Percentiles rank a stretch among this genome's conserved stretches.
phyloP scores from a whole-genome alignment of 1,140 invertebrate species.

The Drosophila tristis region DNA sequence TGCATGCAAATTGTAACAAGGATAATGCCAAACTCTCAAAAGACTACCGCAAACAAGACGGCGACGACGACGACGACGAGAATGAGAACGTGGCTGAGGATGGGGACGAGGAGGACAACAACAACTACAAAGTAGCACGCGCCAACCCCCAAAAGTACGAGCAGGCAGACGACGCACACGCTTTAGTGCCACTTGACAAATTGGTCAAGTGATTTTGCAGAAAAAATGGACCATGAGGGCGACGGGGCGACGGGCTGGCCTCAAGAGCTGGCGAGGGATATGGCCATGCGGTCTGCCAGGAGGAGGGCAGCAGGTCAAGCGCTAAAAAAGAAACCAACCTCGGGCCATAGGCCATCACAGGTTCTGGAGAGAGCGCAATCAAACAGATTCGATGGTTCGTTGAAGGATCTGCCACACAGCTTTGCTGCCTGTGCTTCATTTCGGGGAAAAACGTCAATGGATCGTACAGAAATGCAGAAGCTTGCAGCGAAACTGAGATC shows the following conservation, averaged over 20 bases:
- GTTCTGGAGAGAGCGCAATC: background rate
- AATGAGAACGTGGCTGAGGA: constrained; percentile 1
- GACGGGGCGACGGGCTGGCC: background rate
- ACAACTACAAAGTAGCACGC: constrained; percentile 37
- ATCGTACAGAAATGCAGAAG: too few species aligned
- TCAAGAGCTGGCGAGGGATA: background rate
- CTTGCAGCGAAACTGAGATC: too few species aligned
- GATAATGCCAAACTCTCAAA: constrained; percentile 77
- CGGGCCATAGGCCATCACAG: background rate
- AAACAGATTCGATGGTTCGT: background rate
- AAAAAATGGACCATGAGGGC: constrained; percentile 41
- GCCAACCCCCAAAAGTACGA: constrained; percentile 38
- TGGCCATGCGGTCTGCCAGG: constrained; percentile 10
- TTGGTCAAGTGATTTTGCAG: constrained; percentile 81
- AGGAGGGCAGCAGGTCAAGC: constrained; percentile 30
- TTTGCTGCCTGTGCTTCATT: too few species aligned
- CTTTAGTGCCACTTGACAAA: constrained; percentile 82
- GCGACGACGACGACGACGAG: constrained; percentile 5
- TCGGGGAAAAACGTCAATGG: background rate
- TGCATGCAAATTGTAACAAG: constrained; percentile 79
- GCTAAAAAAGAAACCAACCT: background rate
- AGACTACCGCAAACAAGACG: constrained; percentile 74
- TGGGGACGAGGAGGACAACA: background rate
- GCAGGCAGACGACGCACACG: constrained; percentile 53
- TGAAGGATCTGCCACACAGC: too few species aligned